Percentiles rank a stretch among this genome's conserved stretches.
Conservation (phyloP, 35 echinoderm and acorn worm species). For the Amphiura filiformis region DNA sequence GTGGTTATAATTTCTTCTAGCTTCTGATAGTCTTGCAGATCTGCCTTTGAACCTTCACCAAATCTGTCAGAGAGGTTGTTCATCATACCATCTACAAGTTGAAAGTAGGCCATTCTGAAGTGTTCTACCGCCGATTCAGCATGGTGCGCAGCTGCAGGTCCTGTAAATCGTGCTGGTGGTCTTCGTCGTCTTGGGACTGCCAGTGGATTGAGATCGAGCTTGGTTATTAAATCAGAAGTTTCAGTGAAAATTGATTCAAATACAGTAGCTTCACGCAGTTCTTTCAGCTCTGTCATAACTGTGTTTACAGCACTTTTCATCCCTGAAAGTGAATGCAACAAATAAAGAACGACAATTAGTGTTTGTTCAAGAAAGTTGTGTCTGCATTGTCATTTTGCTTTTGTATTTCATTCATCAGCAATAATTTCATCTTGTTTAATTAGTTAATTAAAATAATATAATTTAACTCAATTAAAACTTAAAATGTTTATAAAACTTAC, state of each 20-base stretch:
- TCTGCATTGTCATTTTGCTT: too few species aligned
- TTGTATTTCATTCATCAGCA: neutral
- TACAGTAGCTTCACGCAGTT: neutral
- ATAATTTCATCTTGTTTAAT: neutral
- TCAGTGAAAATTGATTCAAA: conserved; percentile 36
- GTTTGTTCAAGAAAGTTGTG: too few species aligned
- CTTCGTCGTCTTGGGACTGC: conserved; percentile 8
- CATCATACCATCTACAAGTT: conserved; percentile 19
- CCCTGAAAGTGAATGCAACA: conserved; percentile 24
- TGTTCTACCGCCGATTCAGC: conserved; percentile 22
- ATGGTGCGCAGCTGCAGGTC: conserved; percentile 7
- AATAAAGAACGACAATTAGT: neutral
- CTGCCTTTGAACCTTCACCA: conserved; percentile 15
- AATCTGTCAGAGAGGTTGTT: conserved; percentile 22
- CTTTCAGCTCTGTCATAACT: conserved; percentile 22
- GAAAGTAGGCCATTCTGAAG: conserved; percentile 16
- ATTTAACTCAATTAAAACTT: too few species aligned
- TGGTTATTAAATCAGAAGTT: conserved; percentile 9
- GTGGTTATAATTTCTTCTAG: conserved; percentile 8
- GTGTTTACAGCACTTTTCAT: conserved; percentile 27
- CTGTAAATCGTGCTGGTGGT: conserved; percentile 23
- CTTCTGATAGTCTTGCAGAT: conserved; percentile 14
- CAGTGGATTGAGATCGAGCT: conserved; percentile 1
- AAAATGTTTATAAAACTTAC: too few species aligned
- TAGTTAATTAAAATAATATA: neutral